A percentile compares a stretch with the other conserved stretches of the same genome.
Evolutionary conservation across 1,140 invertebrate species (phyloP).

Genomic region (Trachymyrmex septentrionalis): DNA sequence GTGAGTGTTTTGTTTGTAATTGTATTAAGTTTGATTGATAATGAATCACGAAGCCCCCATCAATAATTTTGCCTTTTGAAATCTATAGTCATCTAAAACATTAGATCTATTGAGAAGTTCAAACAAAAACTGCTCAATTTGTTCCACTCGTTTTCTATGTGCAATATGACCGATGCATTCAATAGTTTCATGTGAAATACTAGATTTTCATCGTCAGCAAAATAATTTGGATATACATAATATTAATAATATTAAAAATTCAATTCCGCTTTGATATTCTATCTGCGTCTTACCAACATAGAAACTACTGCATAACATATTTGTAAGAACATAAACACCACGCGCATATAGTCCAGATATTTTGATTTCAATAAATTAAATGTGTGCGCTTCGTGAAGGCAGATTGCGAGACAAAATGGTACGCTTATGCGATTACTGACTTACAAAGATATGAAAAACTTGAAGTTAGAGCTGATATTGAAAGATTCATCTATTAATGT

Average conservation of each 20-base stretch:
- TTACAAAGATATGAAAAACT: constrained; percentile 63
- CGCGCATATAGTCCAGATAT: not conserved
- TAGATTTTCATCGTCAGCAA: constrained; percentile 18
- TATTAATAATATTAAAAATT: constrained; percentile 53
- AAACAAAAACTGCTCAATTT: constrained; percentile 36
- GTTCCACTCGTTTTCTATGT: constrained; percentile 56
- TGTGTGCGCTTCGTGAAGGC: constrained; percentile 28
- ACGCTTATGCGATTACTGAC: constrained; percentile 60
- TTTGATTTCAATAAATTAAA: constrained; percentile 47
- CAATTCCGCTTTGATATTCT: constrained; percentile 30
- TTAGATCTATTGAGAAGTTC: constrained; percentile 41
- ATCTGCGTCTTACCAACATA: constrained; percentile 23
- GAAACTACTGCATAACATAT: constrained; percentile 20
- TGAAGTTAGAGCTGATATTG: constrained; percentile 44
- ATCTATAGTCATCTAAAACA: constrained; percentile 59
- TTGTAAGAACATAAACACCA: constrained; percentile 2
- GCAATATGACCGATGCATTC: constrained; percentile 43
- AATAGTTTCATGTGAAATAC: constrained; percentile 44
- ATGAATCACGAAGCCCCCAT: constrained; percentile 54
- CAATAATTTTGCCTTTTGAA: constrained; percentile 56
- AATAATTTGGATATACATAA: not conserved
- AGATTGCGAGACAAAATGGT: constrained; percentile 46
- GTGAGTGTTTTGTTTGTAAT: constrained; percentile 80
- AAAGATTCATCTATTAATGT: constrained; percentile 30
- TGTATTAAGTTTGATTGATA: constrained; percentile 79